Percentiles rank a stretch among this genome's conserved stretches.
These are phyloP conservation scores for Chelidonichthys spinosus DNA, from an alignment of 2,797 vertebrate genomes.

Conservation along the genomic window DNA sequence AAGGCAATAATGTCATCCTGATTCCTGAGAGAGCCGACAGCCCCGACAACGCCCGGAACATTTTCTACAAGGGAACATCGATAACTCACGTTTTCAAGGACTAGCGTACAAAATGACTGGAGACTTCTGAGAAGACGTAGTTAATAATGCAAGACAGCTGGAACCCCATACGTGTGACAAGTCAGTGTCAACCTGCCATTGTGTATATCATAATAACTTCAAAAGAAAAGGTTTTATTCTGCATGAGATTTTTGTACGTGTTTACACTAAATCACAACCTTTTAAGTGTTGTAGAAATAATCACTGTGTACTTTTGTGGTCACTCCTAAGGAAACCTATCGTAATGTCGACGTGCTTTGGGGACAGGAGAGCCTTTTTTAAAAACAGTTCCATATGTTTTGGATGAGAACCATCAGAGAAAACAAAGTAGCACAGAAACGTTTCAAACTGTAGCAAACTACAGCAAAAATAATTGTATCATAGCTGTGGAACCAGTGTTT, in stretches of 20 bases:
- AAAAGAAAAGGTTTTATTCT: slow-evolving; percentile 66
- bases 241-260: slow-evolving; percentile 78
- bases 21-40: slow-evolving; percentile 96
- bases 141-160: slow-evolving; percentile 10
- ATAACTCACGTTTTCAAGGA: slow-evolving; percentile 92
- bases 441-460: slow-evolving; percentile 56
- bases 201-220: slow-evolving; percentile 60
- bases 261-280: slow-evolving; percentile 83
- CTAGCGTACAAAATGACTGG: slow-evolving; percentile 38
- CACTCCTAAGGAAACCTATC: slow-evolving; percentile 60
- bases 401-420: slow-evolving; percentile 47
- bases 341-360: slow-evolving; percentile 60
- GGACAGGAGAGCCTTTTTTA: slow-evolving; percentile 46
- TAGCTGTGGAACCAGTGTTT: slow-evolving; percentile 68
- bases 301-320: slow-evolving; percentile 76
- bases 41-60: slow-evolving; percentile 93
- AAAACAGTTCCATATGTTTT: slow-evolving; percentile 55
- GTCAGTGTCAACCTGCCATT: slow-evolving; percentile 72
- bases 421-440: slow-evolving; percentile 37
- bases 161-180: slow-evolving; percentile 59
- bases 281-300: slow-evolving; percentile 72
- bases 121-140: slow-evolving; percentile 27
- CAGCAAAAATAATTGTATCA: slow-evolving; percentile 47
- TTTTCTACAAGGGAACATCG: slow-evolving; percentile 99
- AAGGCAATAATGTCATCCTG: slow-evolving; percentile 92